Base-by-base conservation (phyloP, 2,113 vertebrate genomes). In the Gallinago jamesoni region DNA sequence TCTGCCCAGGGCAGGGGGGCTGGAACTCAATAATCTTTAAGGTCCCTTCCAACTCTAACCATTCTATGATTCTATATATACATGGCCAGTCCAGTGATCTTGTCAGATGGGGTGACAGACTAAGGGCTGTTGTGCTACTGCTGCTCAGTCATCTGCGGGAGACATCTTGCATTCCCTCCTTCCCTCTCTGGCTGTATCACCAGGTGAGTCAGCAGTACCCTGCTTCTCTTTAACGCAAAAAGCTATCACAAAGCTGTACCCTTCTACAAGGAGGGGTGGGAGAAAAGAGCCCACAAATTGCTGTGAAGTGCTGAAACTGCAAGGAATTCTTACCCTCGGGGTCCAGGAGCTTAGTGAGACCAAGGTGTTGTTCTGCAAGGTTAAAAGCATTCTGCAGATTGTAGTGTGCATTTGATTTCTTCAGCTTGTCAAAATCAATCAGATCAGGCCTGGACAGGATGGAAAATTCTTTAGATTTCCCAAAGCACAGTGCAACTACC, bases 351-450 rank as follows among this genome's bases (percentile, higher is more conserved):
- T 99, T 99, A 84, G 99, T 99, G 93, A 99, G 98, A 66, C 99
- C 99, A 79, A 99, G 99, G 97, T 99, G 99, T 64, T 99, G 99
- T 94, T 99, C 99, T 12, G 99, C 99, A 96, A 99, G 97, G 98
- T 99, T 99, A 95, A 99, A 99, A 62, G 99, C 99, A 75, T 99
- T 99, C 98, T 99, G 99, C 79, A 99, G 98, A 98, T 99, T 99
- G 98, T 99, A 98, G 98, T 99, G 99, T 92, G 98, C 99, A 53
- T 99, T 99, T 94, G 99, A 99, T 96, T 99, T 99, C 98, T 99
- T 99, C 95, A 99, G 98, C 94, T 99, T 99, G 98, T 99, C 99
- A 96, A 99, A 99, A 97, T 99, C 99, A 90, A 99, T 99, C 97
- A 99, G 98, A 96, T 99, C 99, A 59, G 99, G 99, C 95, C 99